These are phyloP conservation scores for Brachionus asplanchnoidis DNA, from an alignment of 1,140 invertebrate genomes.

Conservation along the genomic window DNA sequence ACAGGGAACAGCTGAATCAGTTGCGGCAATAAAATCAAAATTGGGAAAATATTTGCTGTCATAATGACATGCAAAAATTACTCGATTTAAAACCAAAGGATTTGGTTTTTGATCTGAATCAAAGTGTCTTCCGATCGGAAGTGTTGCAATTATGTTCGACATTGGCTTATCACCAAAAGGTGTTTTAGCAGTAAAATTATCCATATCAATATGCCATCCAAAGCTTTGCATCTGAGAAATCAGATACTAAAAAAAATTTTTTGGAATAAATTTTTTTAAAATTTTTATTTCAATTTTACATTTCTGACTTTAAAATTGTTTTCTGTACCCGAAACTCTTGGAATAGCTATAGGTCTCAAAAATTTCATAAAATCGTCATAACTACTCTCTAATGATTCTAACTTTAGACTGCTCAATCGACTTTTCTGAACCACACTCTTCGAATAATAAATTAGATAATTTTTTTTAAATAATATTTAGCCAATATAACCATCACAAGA, in stretches of 20 bases:
- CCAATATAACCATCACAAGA: neutral
- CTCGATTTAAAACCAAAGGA: neutral
- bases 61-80: constrained; percentile 79
- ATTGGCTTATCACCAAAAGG: neutral
- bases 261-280: neutral
- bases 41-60: constrained; percentile 80
- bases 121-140: constrained; percentile 24
- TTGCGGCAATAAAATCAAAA: constrained; percentile 78
- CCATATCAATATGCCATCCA: constrained; percentile 27
- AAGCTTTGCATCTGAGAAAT: constrained; percentile 16
- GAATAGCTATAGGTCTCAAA: neutral
- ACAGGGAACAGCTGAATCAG: constrained; percentile 94
- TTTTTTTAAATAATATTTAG: neutral
- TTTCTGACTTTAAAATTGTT: constrained; percentile 23
- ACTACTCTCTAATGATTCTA: neutral
- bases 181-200: neutral
- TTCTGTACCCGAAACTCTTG: constrained; percentile 13
- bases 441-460: neutral
- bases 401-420: neutral
- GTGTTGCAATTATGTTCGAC: constrained; percentile 40
- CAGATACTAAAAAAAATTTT: neutral
- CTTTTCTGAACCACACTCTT: neutral
- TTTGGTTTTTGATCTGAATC: neutral
- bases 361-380: neutral
- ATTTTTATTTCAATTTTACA: neutral